Evolutionary conservation across 2,888 invertebrate species (phyloP).

Genomic region (Chrysina gloriosa): DNA sequence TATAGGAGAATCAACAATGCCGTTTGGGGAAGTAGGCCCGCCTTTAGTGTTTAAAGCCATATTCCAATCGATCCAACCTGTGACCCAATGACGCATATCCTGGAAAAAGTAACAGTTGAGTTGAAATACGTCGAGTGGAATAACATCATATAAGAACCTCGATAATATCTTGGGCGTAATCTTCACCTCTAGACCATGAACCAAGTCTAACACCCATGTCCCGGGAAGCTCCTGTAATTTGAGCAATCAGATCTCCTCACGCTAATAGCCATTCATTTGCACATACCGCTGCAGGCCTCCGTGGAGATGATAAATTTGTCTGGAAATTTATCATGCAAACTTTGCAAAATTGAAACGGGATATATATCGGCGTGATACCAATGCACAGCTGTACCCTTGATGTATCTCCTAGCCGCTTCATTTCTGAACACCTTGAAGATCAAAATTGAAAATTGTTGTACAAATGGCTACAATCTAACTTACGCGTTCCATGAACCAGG

Average conservation of each 20-base stretch:
- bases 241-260: no score
- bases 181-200: constrained; percentile 71
- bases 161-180: constrained; percentile 70
- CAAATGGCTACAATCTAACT: neutral
- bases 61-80: constrained; percentile 93
- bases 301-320: constrained; percentile 75
- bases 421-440: constrained; percentile 55
- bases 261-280: no score
- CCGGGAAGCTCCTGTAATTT: no score
- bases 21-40: constrained; percentile 82
- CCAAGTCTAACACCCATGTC: no score
- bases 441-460: constrained; percentile 55
- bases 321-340: constrained; percentile 61
- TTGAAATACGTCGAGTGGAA: no score
- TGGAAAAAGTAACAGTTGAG: no score
- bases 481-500: constrained; percentile 58
- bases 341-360: constrained; percentile 70
- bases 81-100: constrained; percentile 78
- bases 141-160: constrained; percentile 64
- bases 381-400: constrained; percentile 84
- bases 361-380: constrained; percentile 81
- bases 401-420: constrained; percentile 68
- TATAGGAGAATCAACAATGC: constrained; percentile 83
- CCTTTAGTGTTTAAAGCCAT: constrained; percentile 77
- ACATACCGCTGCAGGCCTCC: constrained; percentile 84